Base-by-base conservation (phyloP, 1,140 invertebrate species). In the Drosophila kanapiae region DNA sequence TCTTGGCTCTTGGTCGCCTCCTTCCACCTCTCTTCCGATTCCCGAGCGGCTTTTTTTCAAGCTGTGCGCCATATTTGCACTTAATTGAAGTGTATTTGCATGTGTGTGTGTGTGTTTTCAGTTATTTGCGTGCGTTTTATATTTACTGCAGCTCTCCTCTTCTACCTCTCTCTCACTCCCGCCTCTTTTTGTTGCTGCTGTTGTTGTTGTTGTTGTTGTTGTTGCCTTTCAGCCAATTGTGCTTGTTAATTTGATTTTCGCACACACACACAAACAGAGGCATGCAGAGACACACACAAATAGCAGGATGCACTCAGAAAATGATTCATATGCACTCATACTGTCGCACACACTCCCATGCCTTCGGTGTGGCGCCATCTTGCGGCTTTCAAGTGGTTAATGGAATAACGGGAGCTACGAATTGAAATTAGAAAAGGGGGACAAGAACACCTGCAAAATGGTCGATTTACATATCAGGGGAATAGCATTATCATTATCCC, bases 191-290 rank as follows among this genome's bases (percentile, higher is more conserved):
- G 35, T 49, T 40, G 14, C 16, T 27, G 47, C 42, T 71, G 33
- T 48, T 71, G 33, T 13, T 27, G 47, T 47, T 71, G 33, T 56
- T 70, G 33, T 13, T 67, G n/a, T 65, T 62, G 23, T n/a, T 49
- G 47, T 42, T 78, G 75, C 82, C 69, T 84, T 80, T 65, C 72
- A 84, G 84, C 84, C 84, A 88, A 88, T 88, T 88, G 85, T 88
- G 80, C 81, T 81, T 88, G 84, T 90, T 88, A 88, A 88, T 88
- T 88, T 88, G 78, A 88, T 88, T 88, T 88, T 68, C 47, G 49
- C 65, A 82, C 75, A 85, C 64, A 62, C 29, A 57, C 31, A 60
- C 43, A 48, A 35, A 38, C 5, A 43, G 23, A 29, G 4, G 10
- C 16, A 18, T 4, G 16, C 16, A 18, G 29, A 53, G 29, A 53